These are phyloP conservation scores for Gortyna flavago DNA, from an alignment of 2,888 invertebrate genomes.

Conservation along the genomic window DNA sequence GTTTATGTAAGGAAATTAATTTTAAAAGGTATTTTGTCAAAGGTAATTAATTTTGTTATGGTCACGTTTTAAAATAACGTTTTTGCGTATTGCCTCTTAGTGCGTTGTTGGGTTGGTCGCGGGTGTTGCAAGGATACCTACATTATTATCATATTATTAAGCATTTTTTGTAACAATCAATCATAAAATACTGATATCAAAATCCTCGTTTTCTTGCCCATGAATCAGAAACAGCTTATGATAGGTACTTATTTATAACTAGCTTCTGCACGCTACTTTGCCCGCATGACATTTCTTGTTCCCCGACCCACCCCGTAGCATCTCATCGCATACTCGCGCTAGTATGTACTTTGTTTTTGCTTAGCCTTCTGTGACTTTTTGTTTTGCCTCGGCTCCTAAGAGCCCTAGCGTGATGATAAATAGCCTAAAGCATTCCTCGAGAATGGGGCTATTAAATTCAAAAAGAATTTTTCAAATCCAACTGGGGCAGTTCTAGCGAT, in stretches of 20 bases:
- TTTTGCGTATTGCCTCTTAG: slow-evolving; percentile 14
- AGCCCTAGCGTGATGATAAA: no score
- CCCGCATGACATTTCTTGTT: background rate
- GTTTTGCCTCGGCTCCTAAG: no score
- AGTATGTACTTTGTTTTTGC: background rate
- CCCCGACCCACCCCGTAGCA: background rate
- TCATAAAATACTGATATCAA: slow-evolving; percentile 23
- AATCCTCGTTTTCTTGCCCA: background rate
- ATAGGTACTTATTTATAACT: background rate
- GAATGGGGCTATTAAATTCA: no score
- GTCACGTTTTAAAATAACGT: slow-evolving; percentile 33
- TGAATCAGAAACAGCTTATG: background rate
- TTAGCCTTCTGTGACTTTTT: background rate
- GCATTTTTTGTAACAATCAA: slow-evolving; percentile 21
- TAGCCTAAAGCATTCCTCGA: no score
- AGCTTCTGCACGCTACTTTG: background rate
- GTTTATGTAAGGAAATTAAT: slow-evolving; percentile 48
- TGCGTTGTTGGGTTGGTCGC: background rate
- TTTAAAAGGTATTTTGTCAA: slow-evolving; percentile 47
- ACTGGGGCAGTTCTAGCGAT: no score
- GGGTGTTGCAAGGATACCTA: background rate
- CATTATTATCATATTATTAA: background rate
- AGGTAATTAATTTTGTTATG: slow-evolving; percentile 23
- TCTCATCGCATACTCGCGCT: background rate
- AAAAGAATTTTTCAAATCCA: no score